Evolutionary conservation across 2,113 vertebrate genomes (phyloP), one percentile per base, ranked within the genome.

Genomic region (Ammodytes dubius): DNA sequence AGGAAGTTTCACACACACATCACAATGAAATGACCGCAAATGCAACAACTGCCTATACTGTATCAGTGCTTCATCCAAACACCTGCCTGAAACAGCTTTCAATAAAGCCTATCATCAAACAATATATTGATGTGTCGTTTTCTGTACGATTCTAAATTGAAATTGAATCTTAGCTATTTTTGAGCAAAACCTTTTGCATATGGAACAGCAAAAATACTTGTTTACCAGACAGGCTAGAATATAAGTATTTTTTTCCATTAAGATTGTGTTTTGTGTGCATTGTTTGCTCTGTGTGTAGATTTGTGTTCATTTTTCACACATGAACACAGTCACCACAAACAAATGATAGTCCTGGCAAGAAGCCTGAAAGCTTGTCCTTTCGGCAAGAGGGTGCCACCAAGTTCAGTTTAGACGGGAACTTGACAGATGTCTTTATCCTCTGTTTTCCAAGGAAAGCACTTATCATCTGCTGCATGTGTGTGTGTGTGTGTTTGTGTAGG

Each of bases 1-100:
- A 84, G 84, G 84, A 89, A 86, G 74, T 79, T 35, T 27, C 27
- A 27, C 27, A 27, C 27, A 27, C 27, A 27, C 14, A 19, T 11
- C 39, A 66, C 64, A 60, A 58, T 79, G 19, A 68, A 54, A 60
- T 65, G 70, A 74, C 53, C 77, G 53, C 56, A 65, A 74, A 77
- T n/a, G 58, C 47, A 46, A 12, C 70, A 85, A 75, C 74, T 4
- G 50, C 58, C 58, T n/a, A 27, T 27, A 52, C 50, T 73, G 50
- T 11, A 37, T 53, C 27, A 53, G 47, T 2, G 7, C 56, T 35
- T 3, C 6, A 35, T 27, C 14, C 4, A 11, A 59, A 67, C 19
- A 82, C 58, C 74, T 73, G 74, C 5, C 43, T 63, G 47, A 27
- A 77, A 68, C 47, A 65, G 37, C 5, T 47, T 19, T 64, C 7